Base-by-base conservation (phyloP, 2,113 vertebrate species). In the Sphaerodactylus townsendi region DNA sequence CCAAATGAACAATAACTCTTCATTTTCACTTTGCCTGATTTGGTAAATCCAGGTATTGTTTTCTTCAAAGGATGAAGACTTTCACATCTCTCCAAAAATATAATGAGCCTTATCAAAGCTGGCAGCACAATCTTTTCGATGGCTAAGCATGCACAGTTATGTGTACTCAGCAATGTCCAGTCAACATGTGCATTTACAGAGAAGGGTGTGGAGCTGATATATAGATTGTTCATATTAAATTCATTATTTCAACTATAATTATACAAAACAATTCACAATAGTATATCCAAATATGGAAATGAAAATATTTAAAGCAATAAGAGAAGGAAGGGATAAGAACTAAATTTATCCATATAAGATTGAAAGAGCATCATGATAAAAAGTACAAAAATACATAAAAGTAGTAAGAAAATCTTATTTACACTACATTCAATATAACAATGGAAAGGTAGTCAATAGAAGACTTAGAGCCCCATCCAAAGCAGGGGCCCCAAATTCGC, bases 391-490 rank as follows among this genome's bases (percentile, higher is more conserved):
- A 53, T 84, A 70, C 39, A 81, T 5, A 70, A 2, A 28, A 84
- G 70, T 84, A 72, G n/a, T 84, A 68, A 56, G 19, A 2, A 69
- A 91, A 77, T 15, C 81, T 86, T 15, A 4, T 76, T 85, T 66
- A 85, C 8, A 72, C 7, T 65, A 35, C 35, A 73, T 80, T 82
- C 56, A 72, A 89, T 81, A 1, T 79, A 33, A 30, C 21, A 56
- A 35, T 74, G 85, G 3, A 56, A 91, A 86, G 91, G 50, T 69
- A 28, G 69, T 66, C 25, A 25, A 64, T 56, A 76, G 85, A 82
- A 4, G 2, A 73, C 68, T 53, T 30, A 84, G n/a, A n/a, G n/a
- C n/a, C n/a, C n/a, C n/a, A n/a, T n/a, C n/a, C n/a, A n/a, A n/a
- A n/a, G n/a, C n/a, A n/a, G n/a, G n/a, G n/a, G n/a, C n/a, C n/a